Base-by-base conservation (phyloP, 2,888 invertebrate species). In the Papilio gigon region DNA sequence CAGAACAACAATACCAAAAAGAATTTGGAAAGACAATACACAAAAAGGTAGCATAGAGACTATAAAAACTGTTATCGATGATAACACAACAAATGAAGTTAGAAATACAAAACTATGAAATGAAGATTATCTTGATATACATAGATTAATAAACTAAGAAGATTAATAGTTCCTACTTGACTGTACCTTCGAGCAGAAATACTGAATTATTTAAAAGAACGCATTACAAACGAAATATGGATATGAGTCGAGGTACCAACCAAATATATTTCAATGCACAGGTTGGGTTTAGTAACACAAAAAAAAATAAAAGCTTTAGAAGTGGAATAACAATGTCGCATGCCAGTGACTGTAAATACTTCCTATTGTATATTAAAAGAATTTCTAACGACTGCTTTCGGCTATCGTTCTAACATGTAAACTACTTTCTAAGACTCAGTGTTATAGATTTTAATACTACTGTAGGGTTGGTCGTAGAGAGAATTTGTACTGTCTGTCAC, bases 41-140 rank as follows among this genome's bases (percentile, higher is more conserved):
- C 61, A 62, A 33, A 62, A 25, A n/a, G 56, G 61, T 62, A 67
- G 61, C 53, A n/a, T 62, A 2, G 67, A 67, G 30, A 62, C 53
- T 0, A 62, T 53, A 44, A 62, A 40, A 56, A 67, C 62, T 0
- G 37, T 30, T 12, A 30, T 53, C n/a, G 61, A 67, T 3, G 22
- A 67, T 33, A 30, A 27, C 27, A 2, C 40, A 56, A 25, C 25
- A 42, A 9, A n/a, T 37, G 44, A 25, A 35, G 12, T 30, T 17
- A 62, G 62, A 62, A 53, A 27, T n/a, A 62, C 53, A n/a, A 40
- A 35, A 12, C 56, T 61, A 33, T 67, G 47, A 30, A 14, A 53
- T n/a, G 27, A 20, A 27, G 17, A 14, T 4, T 44, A 6, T 8
- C 11, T 17, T 42, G 8, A 22, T 33, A 58, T n/a, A n/a, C n/a